A percentile compares a stretch with the other conserved stretches of the same genome.
These are phyloP conservation scores for Plebejus anna DNA, from an alignment of 2,888 invertebrate genomes.

Conservation along the genomic window DNA sequence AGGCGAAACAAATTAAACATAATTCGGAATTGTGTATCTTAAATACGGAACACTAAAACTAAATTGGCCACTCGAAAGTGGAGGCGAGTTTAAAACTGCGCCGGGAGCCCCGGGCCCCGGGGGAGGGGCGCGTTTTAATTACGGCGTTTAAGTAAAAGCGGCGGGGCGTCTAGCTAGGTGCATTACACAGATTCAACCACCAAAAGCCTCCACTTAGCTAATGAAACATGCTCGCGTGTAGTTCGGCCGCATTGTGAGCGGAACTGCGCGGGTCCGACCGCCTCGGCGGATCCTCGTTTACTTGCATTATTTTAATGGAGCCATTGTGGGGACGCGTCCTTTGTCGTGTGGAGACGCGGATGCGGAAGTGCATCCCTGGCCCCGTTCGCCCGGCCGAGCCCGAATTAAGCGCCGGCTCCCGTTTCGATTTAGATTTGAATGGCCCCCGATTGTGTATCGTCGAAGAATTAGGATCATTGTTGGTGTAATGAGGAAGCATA, in stretches of 20 bases:
- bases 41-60: slow-evolving; percentile 68
- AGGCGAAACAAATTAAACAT: slow-evolving; percentile 38
- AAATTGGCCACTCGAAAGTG: slow-evolving; percentile 73
- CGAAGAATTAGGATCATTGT: slow-evolving; percentile 54
- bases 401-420: slow-evolving; percentile 57
- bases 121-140: slow-evolving; percentile 73
- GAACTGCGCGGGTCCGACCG: slow-evolving; percentile 62
- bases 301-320: slow-evolving; percentile 81
- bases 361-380: slow-evolving; percentile 68
- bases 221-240: slow-evolving; percentile 80
- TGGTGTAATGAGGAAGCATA: slow-evolving; percentile 37
- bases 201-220: slow-evolving; percentile 81
- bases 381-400: slow-evolving; percentile 60
- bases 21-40: slow-evolving; percentile 51
- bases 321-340: slow-evolving; percentile 77
- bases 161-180: slow-evolving; percentile 71
- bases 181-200: slow-evolving; percentile 78
- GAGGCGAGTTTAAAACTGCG: slow-evolving; percentile 73
- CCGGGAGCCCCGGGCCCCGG: slow-evolving; percentile 46
- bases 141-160: slow-evolving; percentile 78
- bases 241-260: slow-evolving; percentile 63
- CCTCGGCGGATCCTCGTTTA: slow-evolving; percentile 78
- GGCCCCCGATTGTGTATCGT: slow-evolving; percentile 44
- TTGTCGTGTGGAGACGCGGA: slow-evolving; percentile 68
- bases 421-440: slow-evolving; percentile 59